Evolutionary conservation across 2,797 vertebrate species (phyloP), one percentile per base, ranked within the genome.

Genomic region (Tarsius wallacei): DNA sequence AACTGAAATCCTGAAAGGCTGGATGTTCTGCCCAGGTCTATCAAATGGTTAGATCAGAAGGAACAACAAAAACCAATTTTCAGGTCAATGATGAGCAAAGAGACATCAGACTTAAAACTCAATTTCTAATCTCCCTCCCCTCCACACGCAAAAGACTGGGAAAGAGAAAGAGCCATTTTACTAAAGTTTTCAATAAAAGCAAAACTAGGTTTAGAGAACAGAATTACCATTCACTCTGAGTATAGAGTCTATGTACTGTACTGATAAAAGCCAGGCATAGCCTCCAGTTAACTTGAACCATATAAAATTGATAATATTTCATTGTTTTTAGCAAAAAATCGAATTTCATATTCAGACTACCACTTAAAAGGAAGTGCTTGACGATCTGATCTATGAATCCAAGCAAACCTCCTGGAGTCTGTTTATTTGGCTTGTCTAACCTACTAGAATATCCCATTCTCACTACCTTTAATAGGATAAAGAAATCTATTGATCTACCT

Each of bases 181-280:
- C 78, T 82, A 82, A 84, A 68, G 49, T 64, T 94, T 80, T 71
- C 91, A 91, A 63, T 49, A 95, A 96, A 96, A 84, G 7, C 31
- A 17, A 81, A 80, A 28, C 84, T 64, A 91, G 36, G 2, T 10
- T 77, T 47, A 47, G n/a, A 90, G 55, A 94, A 51, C 1, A 61
- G 36, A 91, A 71, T 55, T 66, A 55, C 13, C 51, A 13, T 64
- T 90, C 78, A 57, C 21, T 93, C 82, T 71, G 55, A 68, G 13
- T 24, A 26, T 16, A 71, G 10, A 64, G 15, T 73, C 55, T 90
- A 8, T 63, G 21, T 59, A 42, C 16, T 66, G 83, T 63, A 76
- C 36, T 53, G 55, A 77, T 70, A 73, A 93, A 76, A 74, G 28
- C 10, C 51, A 81, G 49, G 8, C 15, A 42, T 13, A 49, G 12